Evolutionary conservation across 2,113 vertebrate species (phyloP).

Genomic region (Ptyas mucosa): DNA sequence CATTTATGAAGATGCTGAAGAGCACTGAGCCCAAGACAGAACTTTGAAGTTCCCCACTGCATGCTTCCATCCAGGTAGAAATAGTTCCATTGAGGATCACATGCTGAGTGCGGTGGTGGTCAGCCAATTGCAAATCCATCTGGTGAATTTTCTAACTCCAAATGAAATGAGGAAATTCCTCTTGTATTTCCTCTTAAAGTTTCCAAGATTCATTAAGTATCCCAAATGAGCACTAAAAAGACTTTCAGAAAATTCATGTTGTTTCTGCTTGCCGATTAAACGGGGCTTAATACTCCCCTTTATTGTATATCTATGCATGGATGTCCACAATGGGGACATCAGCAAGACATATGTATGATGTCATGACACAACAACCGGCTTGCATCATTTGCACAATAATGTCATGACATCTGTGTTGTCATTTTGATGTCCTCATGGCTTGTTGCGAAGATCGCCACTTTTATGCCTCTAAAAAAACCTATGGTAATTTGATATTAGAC

Average conservation of each 20-base stretch:
- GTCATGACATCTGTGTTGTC: neutral
- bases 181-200: neutral
- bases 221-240: neutral
- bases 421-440: neutral
- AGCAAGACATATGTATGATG: neutral
- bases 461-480: neutral
- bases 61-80: too few relatives aligned
- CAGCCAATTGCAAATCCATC: too few relatives aligned
- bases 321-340: neutral
- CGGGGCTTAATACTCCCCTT: neutral
- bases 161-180: neutral
- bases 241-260: neutral
- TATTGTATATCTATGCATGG: neutral
- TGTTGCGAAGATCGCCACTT: neutral
- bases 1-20: too few relatives aligned
- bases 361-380: neutral
- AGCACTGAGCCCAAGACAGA: too few relatives aligned
- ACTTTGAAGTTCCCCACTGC: too few relatives aligned
- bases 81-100: too few relatives aligned
- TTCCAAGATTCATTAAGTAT: neutral
- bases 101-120: too few relatives aligned
- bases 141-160: neutral
- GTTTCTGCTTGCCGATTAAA: neutral
- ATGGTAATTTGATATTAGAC: neutral
- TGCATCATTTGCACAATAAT: neutral